Base-by-base conservation (phyloP, 64 coral and sea anemone species). In the Platygyra sinensis region DNA sequence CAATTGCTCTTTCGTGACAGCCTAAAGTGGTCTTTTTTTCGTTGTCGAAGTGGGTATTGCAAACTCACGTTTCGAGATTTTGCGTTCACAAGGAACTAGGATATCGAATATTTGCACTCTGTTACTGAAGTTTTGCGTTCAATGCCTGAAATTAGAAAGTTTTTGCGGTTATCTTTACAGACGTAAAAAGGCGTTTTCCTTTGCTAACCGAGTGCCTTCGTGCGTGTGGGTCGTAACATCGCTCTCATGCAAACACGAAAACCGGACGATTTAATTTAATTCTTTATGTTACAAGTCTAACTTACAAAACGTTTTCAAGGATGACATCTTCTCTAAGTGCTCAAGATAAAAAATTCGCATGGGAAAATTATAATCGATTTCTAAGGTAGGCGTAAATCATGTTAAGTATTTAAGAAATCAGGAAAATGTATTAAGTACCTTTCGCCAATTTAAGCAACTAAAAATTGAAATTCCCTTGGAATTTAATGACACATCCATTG, bases 341-440 rank as follows among this genome's bases (percentile, higher is more conserved):
- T 62, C 9, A 22, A 69, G 24, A 69, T 9, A 0, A 22, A 49
- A 39, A 64, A 29, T 69, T 85, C 62, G 24, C 71, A 60, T 85
- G 81, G 81, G 81, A 85, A 85, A 85, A 27, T 71, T 85, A 50
- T 39, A 46, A 71, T 71, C 24, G 22, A 69, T 15, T 38, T 50
- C 51, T 46, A 31, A 24, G 22, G 62, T 71, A 27, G 81, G 42
- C 62, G 62, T 38, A 24, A 52, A 85, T 50, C 42, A 24, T 38
- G 3, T 11, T 8, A 65, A 22, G 15, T 27, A 69, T 46, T 71
- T 17, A 51, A 51, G 20, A 54, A 65, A 51, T n/a, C 16, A 50
- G 64, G 28, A 71, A 46, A 25, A 10, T 7, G 5, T 46, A 46
- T 83, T 30, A 83, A 31, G 79, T 19, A 60, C 5, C 36, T 83